Percentiles rank a stretch among this genome's conserved stretches.
Evolutionary conservation across 1,140 invertebrate genomes (phyloP).

Genomic region (Tetranychus urticae): DNA sequence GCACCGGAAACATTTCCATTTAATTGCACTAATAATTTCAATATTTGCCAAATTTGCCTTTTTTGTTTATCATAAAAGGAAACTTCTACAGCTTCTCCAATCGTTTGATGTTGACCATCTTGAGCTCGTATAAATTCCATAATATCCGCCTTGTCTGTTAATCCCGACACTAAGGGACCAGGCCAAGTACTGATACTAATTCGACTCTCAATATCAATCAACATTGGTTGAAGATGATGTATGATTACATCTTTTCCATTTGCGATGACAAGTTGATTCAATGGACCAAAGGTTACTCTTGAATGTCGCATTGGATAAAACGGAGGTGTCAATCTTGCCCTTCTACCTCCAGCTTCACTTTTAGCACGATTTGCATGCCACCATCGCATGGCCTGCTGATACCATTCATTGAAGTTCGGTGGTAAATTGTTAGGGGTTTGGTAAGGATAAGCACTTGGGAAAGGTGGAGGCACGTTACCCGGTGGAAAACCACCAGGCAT

Average conservation of each 20-base stretch:
- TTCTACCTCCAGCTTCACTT: neutral
- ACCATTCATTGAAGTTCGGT: neutral
- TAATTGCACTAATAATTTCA: constrained; percentile 4
- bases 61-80: constrained; percentile 1
- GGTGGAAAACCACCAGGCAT: too few species aligned
- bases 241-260: neutral
- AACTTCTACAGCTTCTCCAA: neutral
- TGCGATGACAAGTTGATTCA: neutral
- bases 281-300: neutral
- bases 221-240: neutral
- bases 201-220: neutral
- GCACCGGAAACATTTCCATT: constrained; percentile 6
- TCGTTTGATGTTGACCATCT: neutral
- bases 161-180: neutral
- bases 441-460: neutral
- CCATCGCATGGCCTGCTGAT: neutral
- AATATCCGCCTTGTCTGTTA: neutral
- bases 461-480: neutral
- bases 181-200: constrained; percentile 1
- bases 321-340: neutral
- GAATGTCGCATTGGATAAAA: neutral
- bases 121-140: neutral
- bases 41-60: constrained; percentile 6
- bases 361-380: neutral
- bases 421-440: neutral